Percentiles rank a stretch among this genome's conserved stretches.
Conservation (phyloP, 2,888 invertebrate genomes). For the Conus canariensis region DNA sequence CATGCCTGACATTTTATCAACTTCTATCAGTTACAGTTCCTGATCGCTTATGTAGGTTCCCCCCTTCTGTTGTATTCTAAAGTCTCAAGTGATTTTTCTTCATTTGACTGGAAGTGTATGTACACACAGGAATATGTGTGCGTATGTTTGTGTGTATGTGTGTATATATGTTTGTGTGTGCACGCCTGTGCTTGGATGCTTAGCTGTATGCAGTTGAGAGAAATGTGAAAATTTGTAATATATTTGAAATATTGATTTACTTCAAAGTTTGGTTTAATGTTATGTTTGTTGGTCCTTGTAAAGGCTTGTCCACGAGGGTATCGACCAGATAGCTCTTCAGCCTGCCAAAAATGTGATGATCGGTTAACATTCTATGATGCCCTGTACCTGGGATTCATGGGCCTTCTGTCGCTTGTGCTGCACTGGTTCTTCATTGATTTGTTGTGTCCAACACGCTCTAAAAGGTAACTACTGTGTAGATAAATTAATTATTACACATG, state of each 20-base stretch:
- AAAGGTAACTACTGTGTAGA: constrained; percentile 77
- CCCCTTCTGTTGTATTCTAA: too few relatives aligned
- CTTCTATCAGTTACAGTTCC: too few relatives aligned
- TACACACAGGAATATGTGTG: too few relatives aligned
- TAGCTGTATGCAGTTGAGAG: not conserved
- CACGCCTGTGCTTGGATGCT: not conserved
- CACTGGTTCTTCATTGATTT: constrained; percentile 95
- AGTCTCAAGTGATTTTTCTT: too few relatives aligned
- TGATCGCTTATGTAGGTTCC: too few relatives aligned
- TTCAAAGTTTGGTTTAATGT: too few relatives aligned
- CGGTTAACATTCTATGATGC: constrained; percentile 92
- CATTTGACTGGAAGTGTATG: too few relatives aligned
- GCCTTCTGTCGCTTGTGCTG: constrained; percentile 89
- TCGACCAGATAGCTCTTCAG: constrained; percentile 82
- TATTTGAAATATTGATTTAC: not conserved
- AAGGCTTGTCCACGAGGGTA: constrained; percentile 83
- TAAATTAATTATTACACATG: too few relatives aligned
- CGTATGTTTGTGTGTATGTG: not conserved
- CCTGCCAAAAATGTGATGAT: constrained; percentile 88
- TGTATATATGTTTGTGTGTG: constrained; percentile 28
- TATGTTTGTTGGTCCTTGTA: not conserved
- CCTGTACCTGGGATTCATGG: constrained; percentile 96
- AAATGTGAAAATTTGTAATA: too few relatives aligned
- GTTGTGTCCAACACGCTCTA: constrained; percentile 83
- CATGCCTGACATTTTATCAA: too few relatives aligned